Conservation (phyloP, 35 echinoderm and acorn worm genomes). For the Apostichopus japonicus region DNA sequence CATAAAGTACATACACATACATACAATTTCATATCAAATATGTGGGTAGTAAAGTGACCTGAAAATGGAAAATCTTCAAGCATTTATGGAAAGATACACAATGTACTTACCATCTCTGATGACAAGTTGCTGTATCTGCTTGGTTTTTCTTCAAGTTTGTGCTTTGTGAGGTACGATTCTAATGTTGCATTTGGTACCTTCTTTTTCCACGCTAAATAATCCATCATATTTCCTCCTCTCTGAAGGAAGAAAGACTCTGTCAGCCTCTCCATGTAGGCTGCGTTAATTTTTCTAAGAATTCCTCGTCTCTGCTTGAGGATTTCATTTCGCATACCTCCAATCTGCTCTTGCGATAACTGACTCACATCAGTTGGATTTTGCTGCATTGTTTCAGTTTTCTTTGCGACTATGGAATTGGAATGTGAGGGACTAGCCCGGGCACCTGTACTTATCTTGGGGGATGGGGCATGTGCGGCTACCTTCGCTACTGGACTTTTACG, state of each 20-base stretch:
- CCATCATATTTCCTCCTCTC: slow-evolving; percentile 97
- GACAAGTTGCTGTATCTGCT: slow-evolving; percentile 21
- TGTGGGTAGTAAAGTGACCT: too few species aligned
- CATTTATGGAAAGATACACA: not conserved
- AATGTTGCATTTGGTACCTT: slow-evolving; percentile 72
- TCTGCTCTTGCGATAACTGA: slow-evolving; percentile 67
- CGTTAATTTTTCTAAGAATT: slow-evolving; percentile 81
- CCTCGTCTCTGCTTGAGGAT: slow-evolving; percentile 76
- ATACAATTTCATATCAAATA: too few species aligned
- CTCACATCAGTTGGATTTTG: slow-evolving; percentile 43
- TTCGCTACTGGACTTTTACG: slow-evolving; percentile 70
- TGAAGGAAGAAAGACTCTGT: slow-evolving; percentile 96
- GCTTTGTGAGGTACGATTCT: slow-evolving; percentile 67
- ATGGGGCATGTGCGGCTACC: slow-evolving; percentile 26
- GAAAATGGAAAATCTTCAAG: too few species aligned
- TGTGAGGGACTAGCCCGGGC: slow-evolving; percentile 94
- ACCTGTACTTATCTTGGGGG: slow-evolving; percentile 63
- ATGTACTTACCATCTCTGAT: slow-evolving; percentile 13
- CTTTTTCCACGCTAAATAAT: slow-evolving; percentile 90
- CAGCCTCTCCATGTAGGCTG: slow-evolving; percentile 87
- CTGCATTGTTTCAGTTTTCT: slow-evolving; percentile 65
- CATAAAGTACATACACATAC: too few species aligned
- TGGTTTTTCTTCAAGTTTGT: slow-evolving; percentile 77
- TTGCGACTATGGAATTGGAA: slow-evolving; percentile 82
- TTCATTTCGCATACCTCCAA: slow-evolving; percentile 77